Percentiles rank a stretch among this genome's conserved stretches.
Conservation (phyloP, 2,888 invertebrate species). For the Amphipoea lucens region DNA sequence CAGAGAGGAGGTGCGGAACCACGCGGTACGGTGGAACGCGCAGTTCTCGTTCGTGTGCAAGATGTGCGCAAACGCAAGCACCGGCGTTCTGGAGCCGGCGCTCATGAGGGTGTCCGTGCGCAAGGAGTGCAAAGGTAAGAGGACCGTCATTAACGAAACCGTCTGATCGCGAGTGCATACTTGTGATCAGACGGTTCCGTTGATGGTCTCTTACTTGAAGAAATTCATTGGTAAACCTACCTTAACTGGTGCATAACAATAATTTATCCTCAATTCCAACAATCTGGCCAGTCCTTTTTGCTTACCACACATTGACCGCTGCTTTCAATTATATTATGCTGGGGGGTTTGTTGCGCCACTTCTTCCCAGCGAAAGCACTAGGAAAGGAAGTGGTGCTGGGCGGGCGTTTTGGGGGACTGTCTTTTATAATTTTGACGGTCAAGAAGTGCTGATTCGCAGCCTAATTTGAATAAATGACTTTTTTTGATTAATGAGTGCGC, state of each 20-base stretch:
- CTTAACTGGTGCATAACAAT: neutral
- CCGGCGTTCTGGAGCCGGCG: constrained; percentile 98
- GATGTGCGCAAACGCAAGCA: constrained; percentile 98
- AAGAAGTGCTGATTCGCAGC: too few species aligned
- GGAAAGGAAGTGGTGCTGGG: too few species aligned
- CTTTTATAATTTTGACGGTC: too few species aligned
- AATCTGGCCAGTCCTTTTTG: neutral
- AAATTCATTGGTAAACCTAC: neutral
- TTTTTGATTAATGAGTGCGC: constrained; percentile 1
- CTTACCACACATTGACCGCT: constrained; percentile 5
- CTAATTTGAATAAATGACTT: too few species aligned
- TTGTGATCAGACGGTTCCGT: too few species aligned
- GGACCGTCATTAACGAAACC: neutral
- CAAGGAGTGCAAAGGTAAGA: constrained; percentile 94
- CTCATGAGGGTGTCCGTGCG: constrained; percentile 97
- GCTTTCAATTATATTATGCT: constrained; percentile 14
- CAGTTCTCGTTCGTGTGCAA: constrained; percentile 98
- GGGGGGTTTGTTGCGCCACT: too few species aligned
- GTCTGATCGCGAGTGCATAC: neutral
- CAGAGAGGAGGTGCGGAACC: constrained; percentile 98
- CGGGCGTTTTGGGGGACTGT: too few species aligned
- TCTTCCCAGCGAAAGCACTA: too few species aligned
- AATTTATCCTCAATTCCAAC: neutral
- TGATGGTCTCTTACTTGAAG: too few species aligned
- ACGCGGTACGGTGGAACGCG: constrained; percentile 98